A percentile compares a stretch with the other conserved stretches of the same genome.
Evolutionary conservation across 1,140 invertebrate genomes (phyloP).

Genomic region (Heliconius himera): DNA sequence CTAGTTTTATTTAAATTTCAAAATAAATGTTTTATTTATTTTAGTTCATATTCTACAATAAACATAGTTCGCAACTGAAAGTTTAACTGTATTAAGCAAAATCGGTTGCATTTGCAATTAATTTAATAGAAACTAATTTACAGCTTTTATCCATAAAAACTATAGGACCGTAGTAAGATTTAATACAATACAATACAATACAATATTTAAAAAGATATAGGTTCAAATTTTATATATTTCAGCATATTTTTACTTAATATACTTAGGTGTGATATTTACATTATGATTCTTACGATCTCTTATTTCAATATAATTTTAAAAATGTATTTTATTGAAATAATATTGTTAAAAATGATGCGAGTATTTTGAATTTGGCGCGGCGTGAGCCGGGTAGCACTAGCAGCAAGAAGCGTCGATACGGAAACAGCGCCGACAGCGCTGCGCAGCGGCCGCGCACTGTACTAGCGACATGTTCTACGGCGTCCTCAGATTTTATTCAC

Average conservation of each 20-base stretch:
- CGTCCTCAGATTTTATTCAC: slow-evolving; percentile 81
- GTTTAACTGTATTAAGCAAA: no score
- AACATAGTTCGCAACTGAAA: no score
- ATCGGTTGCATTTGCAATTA: no score
- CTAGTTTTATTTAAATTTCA: not conserved
- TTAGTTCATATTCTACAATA: no score
- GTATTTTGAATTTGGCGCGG: slow-evolving; percentile 39
- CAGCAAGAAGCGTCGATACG: slow-evolving; percentile 65
- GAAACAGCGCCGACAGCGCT: slow-evolving; percentile 61
- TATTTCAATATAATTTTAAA: not conserved
- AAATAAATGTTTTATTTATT: not conserved
- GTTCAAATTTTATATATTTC: not conserved
- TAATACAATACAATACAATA: no score
- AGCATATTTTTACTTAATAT: not conserved
- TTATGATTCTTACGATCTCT: not conserved
- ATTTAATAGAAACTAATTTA: no score
- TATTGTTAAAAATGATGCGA: not conserved
- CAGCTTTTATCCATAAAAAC: no score
- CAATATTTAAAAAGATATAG: no score
- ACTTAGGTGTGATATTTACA: not conserved
- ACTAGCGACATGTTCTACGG: slow-evolving; percentile 78
- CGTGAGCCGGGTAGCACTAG: not conserved
- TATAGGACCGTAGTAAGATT: no score
- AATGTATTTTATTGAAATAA: not conserved
- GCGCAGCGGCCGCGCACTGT: slow-evolving; percentile 74